Evolutionary conservation across 2,797 vertebrate genomes (phyloP), one percentile per base, ranked within the genome.

Genomic region (Poeciliopsis gracilis): DNA sequence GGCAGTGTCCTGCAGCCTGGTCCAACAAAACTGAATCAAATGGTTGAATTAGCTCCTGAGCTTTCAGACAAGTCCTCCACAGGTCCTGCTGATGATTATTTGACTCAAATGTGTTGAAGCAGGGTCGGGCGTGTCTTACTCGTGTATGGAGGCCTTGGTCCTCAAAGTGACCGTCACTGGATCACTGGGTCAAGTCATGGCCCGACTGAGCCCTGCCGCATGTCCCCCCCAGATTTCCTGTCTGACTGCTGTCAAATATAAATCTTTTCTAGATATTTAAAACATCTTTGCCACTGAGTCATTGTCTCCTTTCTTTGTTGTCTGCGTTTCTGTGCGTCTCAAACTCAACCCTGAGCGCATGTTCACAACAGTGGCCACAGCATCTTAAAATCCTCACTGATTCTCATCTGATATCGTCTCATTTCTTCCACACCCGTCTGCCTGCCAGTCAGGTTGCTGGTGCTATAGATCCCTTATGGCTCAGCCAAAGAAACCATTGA

Each of bases 381-480:
- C 70, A 77, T 84, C 90, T 87, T 91, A 79, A 20, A 82, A 84
- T 87, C 84, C 86, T 84, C 86, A 91, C 85, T 81, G 84, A 83
- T 91, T 89, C 66, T 74, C 81, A 85, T 90, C 79, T 88, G 89
- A 90, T 90, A 88, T 88, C 82, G 86, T 82, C 83, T 78, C 85
- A 80, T 88, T 90, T 91, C 76, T 86, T 91, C 87, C 82, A 78
- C 43, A 78, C 86, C 85, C 85, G 87, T 90, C 86, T 90, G 88
- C 86, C 90, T 92, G 88, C 87, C 86, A 90, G 93, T 92, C 86
- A 90, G 81, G 86, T 90, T 88, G 83, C 77, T 72, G 82, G 77
- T 87, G 83, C 90, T 86, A 91, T 88, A 90, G 92, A 93, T 91
- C 89, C 88, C 90, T 86, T 83, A 89, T 88, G 90, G 86, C 86